A percentile compares a stretch with the other conserved stretches of the same genome.
These are phyloP conservation scores for Orius insidiosus DNA, from an alignment of 1,140 invertebrate genomes.

Conservation along the genomic window DNA sequence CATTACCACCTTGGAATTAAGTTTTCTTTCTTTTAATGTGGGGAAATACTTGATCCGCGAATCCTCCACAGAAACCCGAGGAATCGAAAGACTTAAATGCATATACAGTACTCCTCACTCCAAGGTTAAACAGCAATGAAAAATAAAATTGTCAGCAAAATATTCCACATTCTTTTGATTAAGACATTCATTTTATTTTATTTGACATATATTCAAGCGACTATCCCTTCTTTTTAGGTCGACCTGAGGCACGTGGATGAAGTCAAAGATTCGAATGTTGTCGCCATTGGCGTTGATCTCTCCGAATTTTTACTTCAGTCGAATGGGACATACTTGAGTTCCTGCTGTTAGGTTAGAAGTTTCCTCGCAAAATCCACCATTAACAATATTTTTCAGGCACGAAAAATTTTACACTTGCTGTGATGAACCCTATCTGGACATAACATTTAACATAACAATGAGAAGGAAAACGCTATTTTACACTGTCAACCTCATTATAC, in stretches of 20 bases:
- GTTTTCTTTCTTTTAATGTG: no score
- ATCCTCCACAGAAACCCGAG: no score
- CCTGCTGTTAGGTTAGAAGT: conserved; percentile 64
- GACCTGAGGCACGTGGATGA: conserved; percentile 78
- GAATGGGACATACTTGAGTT: conserved; percentile 96
- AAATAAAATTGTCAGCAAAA: background rate
- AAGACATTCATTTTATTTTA: background rate
- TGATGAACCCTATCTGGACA: conserved; percentile 88
- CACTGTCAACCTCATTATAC: conserved; percentile 93
- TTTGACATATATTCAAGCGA: background rate
- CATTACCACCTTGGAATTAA: no score
- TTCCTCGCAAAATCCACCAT: background rate
- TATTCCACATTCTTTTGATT: background rate
- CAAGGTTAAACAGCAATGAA: background rate
- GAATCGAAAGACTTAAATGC: background rate
- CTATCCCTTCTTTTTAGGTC: conserved; percentile 55
- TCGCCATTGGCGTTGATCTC: conserved; percentile 78
- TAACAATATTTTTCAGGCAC: conserved; percentile 42
- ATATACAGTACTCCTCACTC: background rate
- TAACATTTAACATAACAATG: conserved; percentile 98
- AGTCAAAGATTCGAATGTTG: conserved; percentile 58
- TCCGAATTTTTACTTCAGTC: conserved; percentile 87
- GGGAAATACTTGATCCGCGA: no score
- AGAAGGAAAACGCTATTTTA: conserved; percentile 95
- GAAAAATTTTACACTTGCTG: conserved; percentile 95